Evolutionary conservation across 2,113 vertebrate genomes (phyloP).

Genomic region (Galeopterus variegatus): DNA sequence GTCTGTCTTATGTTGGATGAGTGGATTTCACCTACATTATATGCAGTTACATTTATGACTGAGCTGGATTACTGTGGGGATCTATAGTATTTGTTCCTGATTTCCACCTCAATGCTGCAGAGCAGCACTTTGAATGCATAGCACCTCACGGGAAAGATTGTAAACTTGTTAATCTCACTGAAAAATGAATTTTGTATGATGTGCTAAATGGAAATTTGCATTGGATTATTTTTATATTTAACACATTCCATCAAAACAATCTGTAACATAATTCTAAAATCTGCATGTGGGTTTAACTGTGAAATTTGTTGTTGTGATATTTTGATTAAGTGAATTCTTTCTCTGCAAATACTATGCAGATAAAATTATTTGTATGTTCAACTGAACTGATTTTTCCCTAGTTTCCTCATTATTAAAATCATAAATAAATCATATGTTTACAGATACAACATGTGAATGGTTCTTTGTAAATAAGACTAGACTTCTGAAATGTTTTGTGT

Average conservation of each 20-base stretch:
- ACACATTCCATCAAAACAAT: slow-evolving; percentile 64
- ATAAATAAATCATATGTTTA: slow-evolving; percentile 64
- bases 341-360: slow-evolving; percentile 43
- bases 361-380: slow-evolving; percentile 63
- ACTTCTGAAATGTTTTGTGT: slow-evolving; percentile 17
- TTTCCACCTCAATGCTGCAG: slow-evolving; percentile 4
- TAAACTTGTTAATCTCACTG: slow-evolving; percentile 57
- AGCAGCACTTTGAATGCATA: slow-evolving; percentile 60
- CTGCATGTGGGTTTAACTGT: slow-evolving; percentile 73
- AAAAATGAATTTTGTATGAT: slow-evolving; percentile 66
- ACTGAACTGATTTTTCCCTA: not conserved
- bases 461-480: slow-evolving; percentile 38
- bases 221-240: slow-evolving; percentile 78
- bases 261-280: slow-evolving; percentile 58
- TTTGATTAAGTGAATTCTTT: slow-evolving; percentile 70
- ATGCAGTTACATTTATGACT: not conserved
- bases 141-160: slow-evolving; percentile 37
- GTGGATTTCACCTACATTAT: not conserved
- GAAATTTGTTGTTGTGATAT: slow-evolving; percentile 76
- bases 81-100: not conserved
- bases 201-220: slow-evolving; percentile 75
- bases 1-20: not conserved
- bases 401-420: slow-evolving; percentile 68
- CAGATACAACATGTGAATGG: not conserved
- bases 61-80: not conserved